These are phyloP conservation scores for Ciconia nigra DNA, from an alignment of 2,797 vertebrate genomes.

Conservation along the genomic window DNA sequence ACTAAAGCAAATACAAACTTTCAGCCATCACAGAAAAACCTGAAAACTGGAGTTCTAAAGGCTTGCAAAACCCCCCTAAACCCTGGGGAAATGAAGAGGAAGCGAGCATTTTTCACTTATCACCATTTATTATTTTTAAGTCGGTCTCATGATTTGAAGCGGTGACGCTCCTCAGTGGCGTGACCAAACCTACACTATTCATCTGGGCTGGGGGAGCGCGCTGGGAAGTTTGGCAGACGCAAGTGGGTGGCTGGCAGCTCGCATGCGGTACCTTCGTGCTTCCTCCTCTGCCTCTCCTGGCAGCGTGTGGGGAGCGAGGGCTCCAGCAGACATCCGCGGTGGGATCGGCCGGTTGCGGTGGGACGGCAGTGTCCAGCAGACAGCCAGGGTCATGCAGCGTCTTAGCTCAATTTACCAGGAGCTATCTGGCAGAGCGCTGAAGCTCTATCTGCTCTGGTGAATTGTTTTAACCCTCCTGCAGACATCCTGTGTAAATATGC, in stretches of 20 bases:
- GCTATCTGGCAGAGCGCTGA: background rate
- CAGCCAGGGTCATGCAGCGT: background rate
- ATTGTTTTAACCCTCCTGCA: background rate
- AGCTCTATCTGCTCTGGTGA: background rate
- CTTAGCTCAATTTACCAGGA: background rate
- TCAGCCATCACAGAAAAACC: background rate
- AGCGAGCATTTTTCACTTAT: background rate
- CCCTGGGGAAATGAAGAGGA: background rate
- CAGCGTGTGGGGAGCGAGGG: background rate
- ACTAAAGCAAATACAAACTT: background rate
- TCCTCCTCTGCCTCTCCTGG: conserved; percentile 31
- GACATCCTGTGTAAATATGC: rapidly evolving
- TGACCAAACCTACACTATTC: conserved; percentile 32
- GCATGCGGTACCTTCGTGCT: background rate
- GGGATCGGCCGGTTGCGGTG: background rate
- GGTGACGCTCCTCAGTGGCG: background rate
- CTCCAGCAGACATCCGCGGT: background rate
- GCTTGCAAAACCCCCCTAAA: background rate
- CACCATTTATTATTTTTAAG: conserved; percentile 31
- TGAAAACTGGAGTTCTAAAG: background rate
- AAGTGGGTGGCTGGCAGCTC: conserved; percentile 45
- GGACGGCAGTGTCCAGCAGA: background rate
- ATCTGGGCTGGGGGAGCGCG: background rate
- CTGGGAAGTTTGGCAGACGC: background rate
- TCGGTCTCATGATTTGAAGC: background rate